A percentile compares a stretch with the other conserved stretches of the same genome.
These are phyloP conservation scores for Philonicus albiceps DNA, from an alignment of 2,888 invertebrate species.

Conservation along the genomic window DNA sequence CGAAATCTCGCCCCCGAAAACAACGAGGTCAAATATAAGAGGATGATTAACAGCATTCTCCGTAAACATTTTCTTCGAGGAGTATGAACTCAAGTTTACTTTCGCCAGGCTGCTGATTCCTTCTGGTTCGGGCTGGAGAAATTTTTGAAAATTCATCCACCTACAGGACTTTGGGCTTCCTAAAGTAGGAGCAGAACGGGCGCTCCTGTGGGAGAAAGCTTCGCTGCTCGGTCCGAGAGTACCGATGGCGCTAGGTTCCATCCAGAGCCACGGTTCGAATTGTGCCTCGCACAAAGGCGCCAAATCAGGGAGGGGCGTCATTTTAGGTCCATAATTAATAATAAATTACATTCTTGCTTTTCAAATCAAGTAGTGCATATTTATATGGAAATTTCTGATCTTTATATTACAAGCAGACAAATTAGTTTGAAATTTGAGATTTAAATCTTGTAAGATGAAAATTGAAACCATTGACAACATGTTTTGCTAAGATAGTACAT, in stretches of 20 bases:
- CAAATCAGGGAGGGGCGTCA: background rate
- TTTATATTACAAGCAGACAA: too few species aligned
- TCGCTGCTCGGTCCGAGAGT: background rate
- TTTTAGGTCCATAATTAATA: background rate
- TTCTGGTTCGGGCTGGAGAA: background rate
- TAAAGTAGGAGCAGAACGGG: background rate
- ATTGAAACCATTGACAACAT: too few species aligned
- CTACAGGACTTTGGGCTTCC: background rate
- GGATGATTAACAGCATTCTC: constrained; percentile 25
- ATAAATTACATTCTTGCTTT: background rate
- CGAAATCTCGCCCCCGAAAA: constrained; percentile 3
- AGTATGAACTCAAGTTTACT: background rate
- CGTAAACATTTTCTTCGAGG: constrained; percentile 1
- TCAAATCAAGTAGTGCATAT: background rate
- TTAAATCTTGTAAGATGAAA: too few species aligned
- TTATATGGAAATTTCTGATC: too few species aligned
- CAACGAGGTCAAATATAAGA: constrained; percentile 35
- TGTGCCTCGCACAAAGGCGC: background rate
- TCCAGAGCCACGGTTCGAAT: background rate
- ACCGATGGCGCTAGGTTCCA: background rate
- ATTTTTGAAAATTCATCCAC: background rate
- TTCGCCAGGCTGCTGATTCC: background rate
- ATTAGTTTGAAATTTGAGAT: too few species aligned
- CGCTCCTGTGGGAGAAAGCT: background rate
- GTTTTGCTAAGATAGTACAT: too few species aligned